Percentiles rank a stretch among this genome's conserved stretches.
Evolutionary conservation across 30 jellyfish, hydroid and myxozoan genomes (phyloP).

Genomic region (Pseudorhiza aurosa): DNA sequence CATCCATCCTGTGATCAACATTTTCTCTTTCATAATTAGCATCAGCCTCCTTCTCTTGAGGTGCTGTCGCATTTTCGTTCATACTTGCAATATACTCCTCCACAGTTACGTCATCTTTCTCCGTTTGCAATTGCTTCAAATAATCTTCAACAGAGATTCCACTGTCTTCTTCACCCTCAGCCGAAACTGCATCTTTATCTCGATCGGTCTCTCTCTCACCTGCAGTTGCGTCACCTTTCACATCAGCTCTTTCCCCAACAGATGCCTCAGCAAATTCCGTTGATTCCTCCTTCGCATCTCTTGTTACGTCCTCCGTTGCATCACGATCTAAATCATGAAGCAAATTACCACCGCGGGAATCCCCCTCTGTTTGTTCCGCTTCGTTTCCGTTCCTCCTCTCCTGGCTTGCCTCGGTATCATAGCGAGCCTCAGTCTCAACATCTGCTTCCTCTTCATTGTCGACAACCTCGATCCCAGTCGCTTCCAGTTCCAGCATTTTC

Average conservation of each 20-base stretch:
- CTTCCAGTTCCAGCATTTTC: background rate
- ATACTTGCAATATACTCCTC: slow-evolving; percentile 41
- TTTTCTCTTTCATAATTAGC: background rate
- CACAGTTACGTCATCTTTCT: slow-evolving; percentile 1
- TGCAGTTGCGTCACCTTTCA: background rate
- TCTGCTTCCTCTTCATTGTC: background rate
- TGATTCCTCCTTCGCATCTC: background rate
- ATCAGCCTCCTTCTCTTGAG: background rate
- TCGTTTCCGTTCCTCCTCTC: background rate
- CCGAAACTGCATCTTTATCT: background rate
- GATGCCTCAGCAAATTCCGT: background rate
- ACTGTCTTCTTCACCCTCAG: slow-evolving; percentile 43
- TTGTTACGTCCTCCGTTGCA: background rate
- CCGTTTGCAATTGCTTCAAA: slow-evolving; percentile 11
- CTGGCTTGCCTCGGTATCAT: background rate
- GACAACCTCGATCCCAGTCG: background rate
- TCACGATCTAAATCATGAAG: background rate
- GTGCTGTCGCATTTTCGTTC: background rate
- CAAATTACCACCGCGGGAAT: background rate
- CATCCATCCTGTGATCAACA: background rate
- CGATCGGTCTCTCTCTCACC: background rate
- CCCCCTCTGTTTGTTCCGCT: background rate
- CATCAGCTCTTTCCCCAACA: background rate
- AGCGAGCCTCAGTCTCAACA: background rate
- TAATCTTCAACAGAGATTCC: slow-evolving; percentile 62